Base-by-base conservation (phyloP, 2,888 invertebrate species). In the Dysmachus trigonus region DNA sequence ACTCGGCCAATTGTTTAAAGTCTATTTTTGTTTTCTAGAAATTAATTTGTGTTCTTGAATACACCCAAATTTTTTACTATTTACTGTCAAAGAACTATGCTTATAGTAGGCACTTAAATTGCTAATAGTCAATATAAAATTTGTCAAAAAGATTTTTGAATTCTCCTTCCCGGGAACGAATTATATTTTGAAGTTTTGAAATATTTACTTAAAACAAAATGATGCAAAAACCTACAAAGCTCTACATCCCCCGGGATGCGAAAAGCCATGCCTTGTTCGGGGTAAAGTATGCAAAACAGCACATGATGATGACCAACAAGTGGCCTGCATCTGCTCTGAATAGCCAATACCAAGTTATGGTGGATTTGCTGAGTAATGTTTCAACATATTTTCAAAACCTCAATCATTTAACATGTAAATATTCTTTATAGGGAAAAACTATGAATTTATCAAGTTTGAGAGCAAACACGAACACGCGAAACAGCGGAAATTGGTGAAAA, bases 201-300 rank as follows among this genome's bases (percentile, higher is more conserved):
- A n/a, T 47, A 47, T n/a, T 47, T 47, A 47, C n/a, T 47, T n/a
- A 15, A 47, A 47, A n/a, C n/a, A 6, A 4, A 62, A 62, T 1
- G 18, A 81, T 81, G 53, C 62, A 79, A 13, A 53, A 5, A 18
- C n/a, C 33, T 13, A n/a, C 0, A 3, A 90, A 89, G 76, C 90
- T 91, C 2, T 91, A 90, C 72, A 90, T 90, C 88, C 90, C 91
- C 0, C 89, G 89, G 0, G 88, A 90, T 2, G 87, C 90, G 38
- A 88, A 89, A 10, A 89, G 89, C 71, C 92, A 92, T 89, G 91
- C 91, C 2, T 89, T 92, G 15, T 91, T 92, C 35, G 92, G 92
- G 10, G 88, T 89, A 41, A 89, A 89, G 33, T 91, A 86, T 88
- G 89, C 91, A 35, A 90, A 90, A 1, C 90, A 90, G 81, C 92